Evolutionary conservation across 2,113 vertebrate genomes (phyloP).

Genomic region (Aptenodytes patagonicus): DNA sequence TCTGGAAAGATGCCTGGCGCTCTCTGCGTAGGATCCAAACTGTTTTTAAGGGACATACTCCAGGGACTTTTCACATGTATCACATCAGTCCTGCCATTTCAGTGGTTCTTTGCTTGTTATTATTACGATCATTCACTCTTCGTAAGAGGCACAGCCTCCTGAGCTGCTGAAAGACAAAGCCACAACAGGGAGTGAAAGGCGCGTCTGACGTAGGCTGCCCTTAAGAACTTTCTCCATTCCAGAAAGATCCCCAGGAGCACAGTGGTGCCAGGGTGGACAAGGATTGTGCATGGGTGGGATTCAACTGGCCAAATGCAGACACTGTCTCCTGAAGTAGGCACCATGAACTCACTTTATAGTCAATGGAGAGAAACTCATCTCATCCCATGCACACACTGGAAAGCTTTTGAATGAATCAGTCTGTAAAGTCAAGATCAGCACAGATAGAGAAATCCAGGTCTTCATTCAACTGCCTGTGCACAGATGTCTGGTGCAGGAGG

Average conservation of each 20-base stretch:
- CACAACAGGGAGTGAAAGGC: background rate
- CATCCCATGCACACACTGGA: background rate
- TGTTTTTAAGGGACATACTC: background rate
- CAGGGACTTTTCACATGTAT: background rate
- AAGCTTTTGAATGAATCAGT: background rate
- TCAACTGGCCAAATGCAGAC: background rate
- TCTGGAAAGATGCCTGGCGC: background rate
- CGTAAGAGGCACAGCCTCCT: accelerated
- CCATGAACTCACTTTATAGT: background rate
- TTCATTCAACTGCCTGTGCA: background rate
- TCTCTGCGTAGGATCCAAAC: background rate
- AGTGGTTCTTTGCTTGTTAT: background rate
- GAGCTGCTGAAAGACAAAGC: background rate
- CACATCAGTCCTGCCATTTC: background rate
- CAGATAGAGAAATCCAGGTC: background rate
- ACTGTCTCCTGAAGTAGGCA: background rate
- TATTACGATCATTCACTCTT: background rate
- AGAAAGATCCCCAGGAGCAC: background rate
- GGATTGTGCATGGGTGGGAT: too few species aligned
- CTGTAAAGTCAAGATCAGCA: background rate
- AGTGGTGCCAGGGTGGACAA: accelerated
- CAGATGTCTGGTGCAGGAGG: background rate
- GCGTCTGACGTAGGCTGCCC: accelerated
- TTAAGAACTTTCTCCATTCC: background rate
- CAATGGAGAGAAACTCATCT: background rate